phyloP scores from a whole-genome alignment of 2,113 vertebrate species.

The Furnarius figulus region DNA sequence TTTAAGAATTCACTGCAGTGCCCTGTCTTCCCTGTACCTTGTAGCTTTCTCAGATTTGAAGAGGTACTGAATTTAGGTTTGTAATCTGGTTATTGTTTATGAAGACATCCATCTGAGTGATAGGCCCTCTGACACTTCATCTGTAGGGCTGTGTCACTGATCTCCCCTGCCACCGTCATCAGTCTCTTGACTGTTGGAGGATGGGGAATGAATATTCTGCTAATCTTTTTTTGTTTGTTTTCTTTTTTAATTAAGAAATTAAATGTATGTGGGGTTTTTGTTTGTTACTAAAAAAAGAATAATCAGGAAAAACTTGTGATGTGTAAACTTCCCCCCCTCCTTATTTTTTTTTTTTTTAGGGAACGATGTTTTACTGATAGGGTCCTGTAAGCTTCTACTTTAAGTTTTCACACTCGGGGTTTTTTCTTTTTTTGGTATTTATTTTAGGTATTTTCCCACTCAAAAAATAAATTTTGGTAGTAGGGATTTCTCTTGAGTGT shows the following conservation, averaged over 20 bases:
- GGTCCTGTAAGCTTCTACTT: background rate
- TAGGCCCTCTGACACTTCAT: background rate
- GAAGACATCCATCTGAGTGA: background rate
- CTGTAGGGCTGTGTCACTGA: background rate
- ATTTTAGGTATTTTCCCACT: background rate
- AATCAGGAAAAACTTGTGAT: background rate
- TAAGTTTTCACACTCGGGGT: background rate
- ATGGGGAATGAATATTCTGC: background rate
- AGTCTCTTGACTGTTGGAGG: background rate
- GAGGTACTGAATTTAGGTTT: constrained; percentile 33
- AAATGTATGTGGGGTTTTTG: background rate
- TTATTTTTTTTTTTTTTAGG: background rate
- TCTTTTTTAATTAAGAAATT: background rate
- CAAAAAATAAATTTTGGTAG: background rate
- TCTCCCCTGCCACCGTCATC: background rate
- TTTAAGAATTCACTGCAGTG: background rate
- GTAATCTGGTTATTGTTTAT: constrained; percentile 33
- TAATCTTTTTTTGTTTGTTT: background rate
- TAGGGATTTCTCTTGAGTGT: background rate
- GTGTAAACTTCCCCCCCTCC: background rate
- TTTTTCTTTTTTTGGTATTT: background rate
- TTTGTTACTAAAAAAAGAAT: background rate
- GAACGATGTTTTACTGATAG: background rate
- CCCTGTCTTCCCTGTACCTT: background rate
- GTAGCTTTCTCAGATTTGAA: constrained; percentile 8